phyloP scores from a whole-genome alignment of 2,888 invertebrate genomes.

The Mythimna loreyi region DNA sequence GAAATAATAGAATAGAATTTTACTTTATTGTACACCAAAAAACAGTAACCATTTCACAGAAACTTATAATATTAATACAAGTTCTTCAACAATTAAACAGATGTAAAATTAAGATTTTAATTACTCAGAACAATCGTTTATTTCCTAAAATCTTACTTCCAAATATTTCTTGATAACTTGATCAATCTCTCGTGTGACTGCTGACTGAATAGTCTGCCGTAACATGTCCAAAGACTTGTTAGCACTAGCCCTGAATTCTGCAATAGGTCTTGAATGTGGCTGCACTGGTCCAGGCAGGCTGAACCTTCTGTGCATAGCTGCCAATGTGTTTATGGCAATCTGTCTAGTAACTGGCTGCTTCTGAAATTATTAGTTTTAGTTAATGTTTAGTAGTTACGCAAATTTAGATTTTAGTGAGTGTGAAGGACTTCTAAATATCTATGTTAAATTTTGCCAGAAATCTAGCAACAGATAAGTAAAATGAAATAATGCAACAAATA shows the following conservation, averaged over 20 bases:
- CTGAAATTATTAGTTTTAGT: slow-evolving; percentile 69
- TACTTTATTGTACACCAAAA: too few relatives aligned
- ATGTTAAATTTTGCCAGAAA: too few relatives aligned
- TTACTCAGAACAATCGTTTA: not conserved
- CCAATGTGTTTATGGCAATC: slow-evolving; percentile 93
- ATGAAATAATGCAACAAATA: too few relatives aligned
- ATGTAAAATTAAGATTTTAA: too few relatives aligned
- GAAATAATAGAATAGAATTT: too few relatives aligned
- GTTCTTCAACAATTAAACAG: too few relatives aligned
- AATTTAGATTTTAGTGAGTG: not conserved
- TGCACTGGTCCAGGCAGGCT: slow-evolving; percentile 90
- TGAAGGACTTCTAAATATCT: too few relatives aligned
- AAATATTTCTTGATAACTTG: slow-evolving; percentile 94
- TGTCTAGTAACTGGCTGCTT: slow-evolving; percentile 90
- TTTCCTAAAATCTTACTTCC: slow-evolving; percentile 88
- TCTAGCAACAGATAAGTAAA: too few relatives aligned
- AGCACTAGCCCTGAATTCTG: slow-evolving; percentile 91
- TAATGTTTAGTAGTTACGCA: not conserved
- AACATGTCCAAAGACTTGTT: slow-evolving; percentile 94
- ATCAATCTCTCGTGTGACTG: slow-evolving; percentile 95
- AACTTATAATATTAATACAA: too few relatives aligned
- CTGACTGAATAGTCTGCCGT: slow-evolving; percentile 94
- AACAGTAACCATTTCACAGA: too few relatives aligned
- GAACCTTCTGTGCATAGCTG: slow-evolving; percentile 91
- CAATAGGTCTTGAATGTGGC: slow-evolving; percentile 87